These are phyloP conservation scores for Capreolus pygargus DNA, from an alignment of 2,113 vertebrate genomes.

Conservation along the genomic window DNA sequence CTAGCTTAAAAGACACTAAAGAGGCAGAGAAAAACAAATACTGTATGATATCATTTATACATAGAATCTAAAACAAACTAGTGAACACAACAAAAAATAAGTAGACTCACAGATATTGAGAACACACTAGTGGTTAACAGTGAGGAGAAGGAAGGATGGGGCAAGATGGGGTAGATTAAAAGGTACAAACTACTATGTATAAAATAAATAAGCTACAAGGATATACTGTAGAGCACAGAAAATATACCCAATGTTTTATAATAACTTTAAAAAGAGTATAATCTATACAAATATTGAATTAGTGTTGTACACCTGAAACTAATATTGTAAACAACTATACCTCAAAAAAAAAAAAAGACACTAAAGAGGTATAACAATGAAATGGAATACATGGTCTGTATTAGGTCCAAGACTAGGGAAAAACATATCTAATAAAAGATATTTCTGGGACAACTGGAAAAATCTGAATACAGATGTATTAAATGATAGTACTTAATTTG, in stretches of 20 bases:
- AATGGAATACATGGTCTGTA: neutral
- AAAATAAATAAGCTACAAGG: neutral
- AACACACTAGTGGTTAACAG: neutral
- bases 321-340: neutral
- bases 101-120: neutral
- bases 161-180: neutral
- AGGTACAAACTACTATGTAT: neutral
- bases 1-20: neutral
- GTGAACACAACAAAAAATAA: neutral
- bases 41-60: neutral
- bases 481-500: neutral
- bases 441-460: neutral
- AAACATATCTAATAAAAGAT: neutral
- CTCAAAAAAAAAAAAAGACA: neutral
- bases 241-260: neutral
- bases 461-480: neutral
- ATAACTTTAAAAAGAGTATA: neutral
- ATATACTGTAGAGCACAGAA: neutral
- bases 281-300: neutral
- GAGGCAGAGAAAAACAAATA: neutral
- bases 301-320: neutral
- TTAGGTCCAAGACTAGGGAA: neutral
- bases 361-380: neutral
- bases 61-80: neutral
- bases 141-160: neutral